Base-by-base conservation (phyloP, 2,113 vertebrate genomes). In the Platichthys stellatus region DNA sequence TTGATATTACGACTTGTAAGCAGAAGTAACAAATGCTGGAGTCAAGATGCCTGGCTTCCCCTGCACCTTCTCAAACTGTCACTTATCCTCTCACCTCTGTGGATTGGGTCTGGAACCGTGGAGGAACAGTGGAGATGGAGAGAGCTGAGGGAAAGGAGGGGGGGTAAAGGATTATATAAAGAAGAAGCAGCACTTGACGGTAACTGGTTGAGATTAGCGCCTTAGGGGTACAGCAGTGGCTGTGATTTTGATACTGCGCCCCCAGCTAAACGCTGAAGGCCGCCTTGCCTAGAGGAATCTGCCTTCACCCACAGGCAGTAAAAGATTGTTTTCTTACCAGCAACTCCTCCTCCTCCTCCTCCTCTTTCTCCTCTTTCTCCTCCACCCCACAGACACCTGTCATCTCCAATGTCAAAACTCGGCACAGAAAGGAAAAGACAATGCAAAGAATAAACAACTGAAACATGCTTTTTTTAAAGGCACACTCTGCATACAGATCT, bases 181-280 rank as follows among this genome's bases (percentile, higher is more conserved):
- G 89, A 90, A 93, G 87, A 88, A 91, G 87, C 85, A 76, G 89
- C 86, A 84, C 86, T 93, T 93, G 93, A 94, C 87, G 90, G 90
- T 94, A 93, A 93, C 91, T 92, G 90, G 87, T 92, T 91, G 88
- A 90, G 93, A 93, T 93, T 92, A 93, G 85, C 74, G 93, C 93
- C 92, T 92, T 91, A 93, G 93, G 93, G 93, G 88, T 93, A 93
- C 92, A 92, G 90, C 90, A 87, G 89, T 92, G 90, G 90, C 93
- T 94, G 87, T 94, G 93, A 94, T 94, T 93, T 87, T 88, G 87
- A 90, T 90, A 87, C 86, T 85, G 91, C 89, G 91, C 93, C 92
- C 93, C 92, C 78, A 93, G 93, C 92, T 93, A 94, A 93, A 94
- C 88, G 92, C 93, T 93, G 90, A 93, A 93, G 92, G 93, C 92